Conservation (phyloP, 2,888 invertebrate genomes). For the Augochlorella aurata region DNA sequence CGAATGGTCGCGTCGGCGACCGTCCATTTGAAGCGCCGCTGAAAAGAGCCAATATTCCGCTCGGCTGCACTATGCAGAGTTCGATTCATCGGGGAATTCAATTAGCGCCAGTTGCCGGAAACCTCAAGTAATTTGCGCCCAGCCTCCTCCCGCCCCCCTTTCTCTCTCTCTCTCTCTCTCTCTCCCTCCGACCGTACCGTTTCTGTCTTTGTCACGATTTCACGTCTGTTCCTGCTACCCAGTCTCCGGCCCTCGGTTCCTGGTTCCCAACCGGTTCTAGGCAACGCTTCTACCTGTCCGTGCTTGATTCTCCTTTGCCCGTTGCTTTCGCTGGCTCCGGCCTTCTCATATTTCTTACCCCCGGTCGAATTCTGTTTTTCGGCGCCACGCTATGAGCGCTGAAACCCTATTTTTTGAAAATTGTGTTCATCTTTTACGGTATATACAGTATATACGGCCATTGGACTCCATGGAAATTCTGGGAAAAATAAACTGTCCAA, state of each 20-base stretch:
- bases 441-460: too few relatives aligned
- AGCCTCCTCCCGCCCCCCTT: slow-evolving; percentile 34
- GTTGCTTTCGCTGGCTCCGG: background rate
- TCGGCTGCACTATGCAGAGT: slow-evolving; percentile 71
- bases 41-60: slow-evolving; percentile 79
- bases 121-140: slow-evolving; percentile 79
- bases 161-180: slow-evolving; percentile 1
- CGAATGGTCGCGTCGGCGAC: slow-evolving; percentile 39
- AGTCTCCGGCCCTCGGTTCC: background rate
- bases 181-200: background rate
- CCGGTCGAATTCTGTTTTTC: background rate
- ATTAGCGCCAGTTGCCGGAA: slow-evolving; percentile 80
- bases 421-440: too few relatives aligned
- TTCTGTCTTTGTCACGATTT: slow-evolving; percentile 45
- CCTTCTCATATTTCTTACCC: background rate
- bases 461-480: too few relatives aligned
- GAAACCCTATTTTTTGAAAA: too few relatives aligned
- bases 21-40: slow-evolving; percentile 67
- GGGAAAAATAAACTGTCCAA: too few relatives aligned
- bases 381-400: too few relatives aligned
- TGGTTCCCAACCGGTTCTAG: slow-evolving; percentile 13
- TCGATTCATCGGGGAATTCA: slow-evolving; percentile 80
- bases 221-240: slow-evolving; percentile 17
- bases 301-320: slow-evolving; percentile 30
- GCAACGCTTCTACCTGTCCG: slow-evolving; percentile 29